Evolutionary conservation across 2,113 vertebrate species (phyloP), one percentile per base, ranked within the genome.

Genomic region (Crypturellus undulatus): DNA sequence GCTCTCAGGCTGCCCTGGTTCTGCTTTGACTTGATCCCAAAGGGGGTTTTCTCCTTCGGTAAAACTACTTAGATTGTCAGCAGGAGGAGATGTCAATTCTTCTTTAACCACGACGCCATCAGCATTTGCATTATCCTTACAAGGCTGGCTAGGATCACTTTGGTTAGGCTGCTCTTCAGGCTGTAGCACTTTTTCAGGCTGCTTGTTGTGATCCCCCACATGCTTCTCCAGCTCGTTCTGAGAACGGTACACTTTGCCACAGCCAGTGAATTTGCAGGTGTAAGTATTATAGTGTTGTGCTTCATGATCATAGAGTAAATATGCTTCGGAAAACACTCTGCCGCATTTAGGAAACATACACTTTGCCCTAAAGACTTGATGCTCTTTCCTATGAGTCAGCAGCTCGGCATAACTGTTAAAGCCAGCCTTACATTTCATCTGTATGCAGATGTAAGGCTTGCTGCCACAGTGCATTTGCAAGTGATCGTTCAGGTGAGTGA

Each of bases 271-370:
- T 97, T 97, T 99, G 97, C 99, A 99, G 7, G 99, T 99, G 20
- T 99, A 99, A 3, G 99, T 99, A 92, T 99, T 99, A 95, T 99
- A 99, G 98, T 99, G 99, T 54, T 99, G 99, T 75, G 99, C 98
- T 98, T 99, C 99, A 0, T 99, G 99, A 90, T 99, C 99, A 56
- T 99, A 99, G 3, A 99, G 98, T 94, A 99, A 98, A 86, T 99
- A 99, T 26, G 99, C 98, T 94, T 99, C 98, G 4, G 97, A 98
- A 96, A 99, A 99, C 90, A 99, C 98, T 89, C 98, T 99, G 30
- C 99, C 99, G 92, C 99, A 99, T 79, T 98, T 99, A 54, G 99
- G 98, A 98, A 99, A 99, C 99, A 99, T 99, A 97, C 99, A 99
- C 71, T 97, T 98, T 20, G 99, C 99, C 96, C 98, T 99, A 80